Evolutionary conservation across 2,797 vertebrate species (phyloP), one percentile per base, ranked within the genome.

Genomic region (Megalops cyprinoides): DNA sequence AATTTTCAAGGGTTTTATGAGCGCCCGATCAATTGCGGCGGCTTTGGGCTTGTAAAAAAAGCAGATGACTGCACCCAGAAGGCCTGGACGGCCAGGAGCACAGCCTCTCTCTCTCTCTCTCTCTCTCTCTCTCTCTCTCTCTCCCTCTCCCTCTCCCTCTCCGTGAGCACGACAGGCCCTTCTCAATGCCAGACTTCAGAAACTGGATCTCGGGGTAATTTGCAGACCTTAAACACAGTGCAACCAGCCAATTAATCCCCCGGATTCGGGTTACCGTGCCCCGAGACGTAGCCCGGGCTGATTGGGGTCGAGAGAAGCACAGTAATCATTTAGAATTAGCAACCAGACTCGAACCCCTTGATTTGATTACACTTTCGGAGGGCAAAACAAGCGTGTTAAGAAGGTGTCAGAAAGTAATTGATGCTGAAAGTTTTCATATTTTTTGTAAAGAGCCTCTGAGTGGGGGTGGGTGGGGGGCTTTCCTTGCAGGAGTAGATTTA

Each of bases 161-260:
- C 73, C 77, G 65, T 65, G 60, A 79, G 74, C 69, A 23, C 23
- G 9, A n/a, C 81, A 71, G 39, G 58, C 71, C n/a, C 79, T 82
- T 31, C 76, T 80, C 76, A 55, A 55, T 74, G 83, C 76, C 75
- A 80, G 81, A 76, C 81, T 60, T 23, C 60, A 79, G 86, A 81
- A 86, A 84, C 79, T 69, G 79, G 76, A 86, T 86, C 85, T 79
- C 62, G 51, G 84, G 79, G 81, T 88, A 85, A 87, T 90, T 87
- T 87, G 79, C 82, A 83, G 80, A 81, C 84, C 82, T 90, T 89
- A 89, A 90, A 87, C 87, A 87, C 85, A 85, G 86, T 82, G 86
- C 85, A 89, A 83, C 79, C 83, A 84, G 86, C 90, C 88, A 81
- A 85, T 89, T 85, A 87, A 86, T 86, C 86, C 84, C 82, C 81